Evolutionary conservation across 2,113 vertebrate species (phyloP), one percentile per base, ranked within the genome.

Genomic region (Rhynchopsitta pachyrhyncha): DNA sequence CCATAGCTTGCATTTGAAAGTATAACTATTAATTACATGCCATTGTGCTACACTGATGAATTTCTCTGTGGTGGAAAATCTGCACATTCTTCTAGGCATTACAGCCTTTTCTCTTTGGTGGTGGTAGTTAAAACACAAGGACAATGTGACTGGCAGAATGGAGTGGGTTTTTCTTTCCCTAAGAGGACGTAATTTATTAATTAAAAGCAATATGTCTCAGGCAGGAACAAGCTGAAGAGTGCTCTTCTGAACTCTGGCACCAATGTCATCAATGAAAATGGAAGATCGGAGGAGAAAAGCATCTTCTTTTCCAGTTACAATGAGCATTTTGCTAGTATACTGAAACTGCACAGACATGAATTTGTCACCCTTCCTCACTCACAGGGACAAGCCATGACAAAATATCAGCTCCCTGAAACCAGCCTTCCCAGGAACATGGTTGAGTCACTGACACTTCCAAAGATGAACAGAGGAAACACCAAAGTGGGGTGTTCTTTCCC

Each of bases 91-190:
- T 94, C 94, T 94, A 93, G 55, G 96, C 95, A 96, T 94, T 96
- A 89, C 96, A 95, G 67, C 16, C 42, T 97, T 96, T 92, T 93
- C 77, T 78, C 82, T 96, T 97, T 96, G 75, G 83, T 69, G 87
- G 55, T 93, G 66, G 92, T 97, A 98, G 96, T 97, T 97, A 98
- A 97, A 97, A 97, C 92, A 87, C 95, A 95, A 97, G 88, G 96
- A 85, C 96, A 94, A 78, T 88, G 64, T 96, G 95, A 96, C 71
- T 97, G 95, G 82, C 97, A 96, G 92, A 88, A 92, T 0, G 7
- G 47, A 92, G 52, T 39, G n/a, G 1, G 24, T 94, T 73, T 82
- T 83, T 69, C 68, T 95, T 95, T 95, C 85, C 71, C 50, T 90
- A 44, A 60, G 85, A 83, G 50, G 50, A 82, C 92, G 91, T 96